phyloP scores from a whole-genome alignment of 2,113 vertebrate species.

The Mormoops blainvillei region DNA sequence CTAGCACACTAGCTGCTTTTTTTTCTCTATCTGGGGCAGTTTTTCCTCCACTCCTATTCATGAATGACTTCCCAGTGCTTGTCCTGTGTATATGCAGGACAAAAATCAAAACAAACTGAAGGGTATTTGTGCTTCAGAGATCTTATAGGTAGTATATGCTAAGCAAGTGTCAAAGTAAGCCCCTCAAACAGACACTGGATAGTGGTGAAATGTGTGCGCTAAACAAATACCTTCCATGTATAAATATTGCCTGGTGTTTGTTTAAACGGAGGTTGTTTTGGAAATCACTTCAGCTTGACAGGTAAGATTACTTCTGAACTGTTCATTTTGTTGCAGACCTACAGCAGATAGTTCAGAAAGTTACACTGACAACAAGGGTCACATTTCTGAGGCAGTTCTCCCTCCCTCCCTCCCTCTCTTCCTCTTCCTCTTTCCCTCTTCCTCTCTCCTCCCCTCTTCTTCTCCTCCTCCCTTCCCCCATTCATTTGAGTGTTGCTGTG shows the following conservation, averaged over 20 bases:
- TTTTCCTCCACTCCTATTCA: background rate
- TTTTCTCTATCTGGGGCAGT: background rate
- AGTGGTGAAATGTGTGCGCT: background rate
- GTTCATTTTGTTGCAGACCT: background rate
- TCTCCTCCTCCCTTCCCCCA: too few species aligned
- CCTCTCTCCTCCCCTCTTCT: too few species aligned
- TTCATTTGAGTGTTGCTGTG: background rate
- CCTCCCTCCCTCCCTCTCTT: rapidly evolving
- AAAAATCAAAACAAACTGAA: background rate
- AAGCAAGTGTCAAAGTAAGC: background rate
- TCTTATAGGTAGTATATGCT: background rate
- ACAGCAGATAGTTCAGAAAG: background rate
- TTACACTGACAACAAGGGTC: background rate
- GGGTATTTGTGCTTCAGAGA: background rate
- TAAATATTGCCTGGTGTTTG: background rate
- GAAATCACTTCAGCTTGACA: background rate
- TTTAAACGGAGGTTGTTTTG: background rate
- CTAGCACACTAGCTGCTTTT: background rate
- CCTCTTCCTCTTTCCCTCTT: rapidly evolving
- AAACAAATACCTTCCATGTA: background rate
- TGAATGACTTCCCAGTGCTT: background rate
- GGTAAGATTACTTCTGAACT: background rate
- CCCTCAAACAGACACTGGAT: background rate
- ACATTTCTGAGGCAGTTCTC: background rate
- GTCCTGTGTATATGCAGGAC: background rate